Percentiles rank a stretch among this genome's conserved stretches.
Evolutionary conservation across 2,113 vertebrate species (phyloP).

Genomic region (Myodes glareolus): DNA sequence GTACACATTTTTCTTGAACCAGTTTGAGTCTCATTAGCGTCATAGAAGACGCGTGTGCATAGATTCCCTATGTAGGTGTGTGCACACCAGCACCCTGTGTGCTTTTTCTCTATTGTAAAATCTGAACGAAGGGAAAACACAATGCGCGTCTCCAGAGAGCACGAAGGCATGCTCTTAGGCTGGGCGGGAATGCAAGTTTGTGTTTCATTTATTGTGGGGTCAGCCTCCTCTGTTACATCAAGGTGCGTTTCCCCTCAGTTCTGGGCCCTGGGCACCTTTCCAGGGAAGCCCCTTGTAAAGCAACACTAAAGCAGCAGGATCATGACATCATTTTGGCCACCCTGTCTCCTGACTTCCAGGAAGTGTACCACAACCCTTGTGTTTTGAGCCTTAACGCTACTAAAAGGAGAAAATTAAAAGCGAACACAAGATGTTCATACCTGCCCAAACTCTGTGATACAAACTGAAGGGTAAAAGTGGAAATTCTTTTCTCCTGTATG

Average conservation of each 20-base stretch:
- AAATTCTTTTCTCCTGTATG: conserved; percentile 7
- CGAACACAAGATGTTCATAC: not conserved
- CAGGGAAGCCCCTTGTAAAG: conserved; percentile 60
- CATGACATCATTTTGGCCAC: conserved; percentile 55
- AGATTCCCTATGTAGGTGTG: not conserved
- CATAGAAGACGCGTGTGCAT: conserved; percentile 49
- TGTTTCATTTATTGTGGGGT: conserved; percentile 76
- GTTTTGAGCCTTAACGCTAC: conserved; percentile 26
- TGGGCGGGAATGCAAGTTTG: conserved; percentile 65
- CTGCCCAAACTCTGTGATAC: not conserved
- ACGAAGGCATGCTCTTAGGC: conserved; percentile 64
- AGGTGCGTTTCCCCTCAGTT: conserved; percentile 64
- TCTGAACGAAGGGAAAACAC: not conserved
- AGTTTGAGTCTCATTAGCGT: conserved; percentile 65
- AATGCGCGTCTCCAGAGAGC: conserved; percentile 37
- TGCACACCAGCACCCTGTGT: conserved; percentile 22
- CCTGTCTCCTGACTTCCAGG: conserved; percentile 42
- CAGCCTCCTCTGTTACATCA: conserved; percentile 27
- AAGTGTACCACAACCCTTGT: conserved; percentile 54
- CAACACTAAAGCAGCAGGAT: conserved; percentile 48
- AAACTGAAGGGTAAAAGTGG: conserved; percentile 39
- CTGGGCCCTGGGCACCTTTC: conserved; percentile 65
- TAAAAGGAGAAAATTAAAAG: conserved; percentile 54
- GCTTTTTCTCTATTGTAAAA: conserved; percentile 67
- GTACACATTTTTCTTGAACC: conserved; percentile 60